phyloP scores from a whole-genome alignment of 1,140 invertebrate genomes.

The Popillia japonica region DNA sequence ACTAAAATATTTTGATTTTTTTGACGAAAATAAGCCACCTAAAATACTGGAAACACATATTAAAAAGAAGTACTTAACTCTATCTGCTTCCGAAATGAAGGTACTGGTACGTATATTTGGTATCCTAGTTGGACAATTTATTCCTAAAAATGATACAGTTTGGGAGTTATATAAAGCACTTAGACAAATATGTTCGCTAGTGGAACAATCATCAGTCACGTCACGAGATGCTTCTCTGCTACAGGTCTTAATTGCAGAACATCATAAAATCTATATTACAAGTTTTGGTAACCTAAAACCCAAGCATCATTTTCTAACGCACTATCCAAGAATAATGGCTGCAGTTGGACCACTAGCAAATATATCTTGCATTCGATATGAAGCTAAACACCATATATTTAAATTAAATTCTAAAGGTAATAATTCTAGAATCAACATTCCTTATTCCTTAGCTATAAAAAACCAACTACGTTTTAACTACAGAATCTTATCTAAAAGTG shows the following conservation, averaged over 20 bases:
- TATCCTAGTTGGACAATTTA: background rate
- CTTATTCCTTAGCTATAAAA: background rate
- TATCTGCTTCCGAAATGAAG: constrained; percentile 1
- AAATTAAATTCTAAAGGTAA: background rate
- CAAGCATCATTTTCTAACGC: constrained; percentile 4
- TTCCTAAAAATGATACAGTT: background rate
- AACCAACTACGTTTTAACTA: constrained; percentile 6
- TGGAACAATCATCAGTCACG: background rate
- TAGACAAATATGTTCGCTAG: background rate
- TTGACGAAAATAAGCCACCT: background rate
- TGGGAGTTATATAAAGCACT: constrained; percentile 11
- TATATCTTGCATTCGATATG: background rate
- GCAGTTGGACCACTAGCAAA: background rate
- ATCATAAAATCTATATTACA: background rate
- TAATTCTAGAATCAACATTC: no score
- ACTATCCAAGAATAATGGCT: background rate
- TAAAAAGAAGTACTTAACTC: background rate
- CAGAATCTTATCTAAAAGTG: background rate
- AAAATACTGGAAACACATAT: background rate
- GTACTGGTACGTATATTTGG: background rate
- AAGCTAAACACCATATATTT: background rate
- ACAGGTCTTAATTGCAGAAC: background rate
- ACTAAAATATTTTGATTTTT: constrained; percentile 4
- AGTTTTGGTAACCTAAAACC: constrained; percentile 19
- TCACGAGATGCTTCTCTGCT: background rate